Percentiles rank a stretch among this genome's conserved stretches.
These are phyloP conservation scores for Bombus haemorrhoidalis DNA, from an alignment of 1,140 invertebrate genomes.

Conservation along the genomic window DNA sequence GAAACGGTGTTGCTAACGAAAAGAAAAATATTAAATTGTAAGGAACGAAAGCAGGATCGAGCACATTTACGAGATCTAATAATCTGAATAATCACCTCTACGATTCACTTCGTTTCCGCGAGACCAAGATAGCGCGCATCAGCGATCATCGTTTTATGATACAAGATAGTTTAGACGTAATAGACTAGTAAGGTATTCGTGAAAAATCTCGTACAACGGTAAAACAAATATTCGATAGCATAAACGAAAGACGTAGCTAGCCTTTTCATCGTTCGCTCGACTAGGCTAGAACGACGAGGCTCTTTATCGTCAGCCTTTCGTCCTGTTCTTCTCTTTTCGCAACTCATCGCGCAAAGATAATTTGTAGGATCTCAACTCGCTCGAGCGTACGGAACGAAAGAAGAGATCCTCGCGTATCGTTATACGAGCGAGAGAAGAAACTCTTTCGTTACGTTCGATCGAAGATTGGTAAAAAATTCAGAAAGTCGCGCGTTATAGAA, in stretches of 20 bases:
- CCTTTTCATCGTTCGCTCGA: conserved; percentile 9
- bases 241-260: conserved; percentile 23
- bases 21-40: background rate
- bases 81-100: background rate
- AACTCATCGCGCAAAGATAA: background rate
- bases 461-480: background rate
- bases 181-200: background rate
- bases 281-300: conserved; percentile 54
- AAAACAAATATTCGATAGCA: conserved; percentile 7
- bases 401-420: background rate
- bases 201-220: background rate
- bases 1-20: background rate
- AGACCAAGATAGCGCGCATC: background rate
- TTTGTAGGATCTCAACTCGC: background rate
- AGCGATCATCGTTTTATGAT: background rate
- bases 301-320: background rate
- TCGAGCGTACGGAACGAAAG: background rate
- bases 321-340: background rate
- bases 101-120: background rate
- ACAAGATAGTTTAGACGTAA: background rate
- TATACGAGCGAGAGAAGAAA: background rate
- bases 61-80: background rate
- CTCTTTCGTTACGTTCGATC: background rate
- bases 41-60: background rate
- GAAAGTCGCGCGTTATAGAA: no score